These are phyloP conservation scores for Latheticus oryzae DNA, from an alignment of 2,888 invertebrate genomes.

Conservation along the genomic window DNA sequence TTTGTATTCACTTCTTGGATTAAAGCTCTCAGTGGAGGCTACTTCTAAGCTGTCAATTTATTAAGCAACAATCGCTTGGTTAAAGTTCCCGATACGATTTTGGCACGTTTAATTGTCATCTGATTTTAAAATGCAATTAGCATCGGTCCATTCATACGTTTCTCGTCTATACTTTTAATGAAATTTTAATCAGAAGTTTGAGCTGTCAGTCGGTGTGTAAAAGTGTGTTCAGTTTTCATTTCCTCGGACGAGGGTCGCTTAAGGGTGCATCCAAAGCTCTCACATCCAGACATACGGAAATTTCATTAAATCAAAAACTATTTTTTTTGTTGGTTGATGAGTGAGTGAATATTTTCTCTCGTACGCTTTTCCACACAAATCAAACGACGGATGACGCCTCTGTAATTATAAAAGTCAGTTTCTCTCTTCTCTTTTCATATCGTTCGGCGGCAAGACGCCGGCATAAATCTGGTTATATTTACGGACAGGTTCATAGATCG, in stretches of 20 bases:
- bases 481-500: constrained; percentile 64
- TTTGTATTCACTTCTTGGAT: too few relatives aligned
- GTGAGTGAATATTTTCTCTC: neutral
- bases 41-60: too few relatives aligned
- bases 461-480: constrained; percentile 65
- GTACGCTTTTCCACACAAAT: constrained; percentile 47
- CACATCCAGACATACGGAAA: constrained; percentile 33
- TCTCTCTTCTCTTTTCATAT: constrained; percentile 13
- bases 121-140: constrained; percentile 42
- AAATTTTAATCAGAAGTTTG: constrained; percentile 60
- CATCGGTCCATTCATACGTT: constrained; percentile 43
- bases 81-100: constrained; percentile 32
- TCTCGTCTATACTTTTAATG: constrained; percentile 60
- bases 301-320: constrained; percentile 36
- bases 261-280: constrained; percentile 54
- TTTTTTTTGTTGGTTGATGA: constrained; percentile 19
- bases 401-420: constrained; percentile 55
- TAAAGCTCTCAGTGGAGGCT: too few relatives aligned
- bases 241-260: constrained; percentile 58
- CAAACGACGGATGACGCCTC: constrained; percentile 54
- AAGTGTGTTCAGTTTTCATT: constrained; percentile 59
- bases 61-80: too few relatives aligned
- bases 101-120: constrained; percentile 38
- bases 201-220: constrained; percentile 58
- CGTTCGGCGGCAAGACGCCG: constrained; percentile 44